Evolutionary conservation across 1,140 invertebrate species (phyloP).

Genomic region (Orussus abietinus): DNA sequence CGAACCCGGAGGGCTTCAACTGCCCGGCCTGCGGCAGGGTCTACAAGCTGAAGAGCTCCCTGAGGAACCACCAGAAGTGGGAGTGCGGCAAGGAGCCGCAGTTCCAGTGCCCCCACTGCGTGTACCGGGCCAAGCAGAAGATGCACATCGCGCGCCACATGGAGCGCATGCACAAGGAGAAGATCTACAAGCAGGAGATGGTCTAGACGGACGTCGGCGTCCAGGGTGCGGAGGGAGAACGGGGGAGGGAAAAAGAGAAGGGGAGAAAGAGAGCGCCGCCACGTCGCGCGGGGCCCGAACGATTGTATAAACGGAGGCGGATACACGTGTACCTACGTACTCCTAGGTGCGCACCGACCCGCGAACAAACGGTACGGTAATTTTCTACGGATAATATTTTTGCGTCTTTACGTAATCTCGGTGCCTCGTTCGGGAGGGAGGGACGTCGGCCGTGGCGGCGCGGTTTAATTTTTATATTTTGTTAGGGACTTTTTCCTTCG

Average conservation of each 20-base stretch:
- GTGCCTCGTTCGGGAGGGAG: no score
- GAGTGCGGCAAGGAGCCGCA: constrained; percentile 82
- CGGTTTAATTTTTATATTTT: no score
- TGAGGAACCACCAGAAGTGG: constrained; percentile 84
- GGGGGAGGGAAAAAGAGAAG: neutral
- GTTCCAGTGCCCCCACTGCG: constrained; percentile 77
- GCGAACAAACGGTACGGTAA: no score
- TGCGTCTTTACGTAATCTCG: no score
- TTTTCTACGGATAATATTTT: no score
- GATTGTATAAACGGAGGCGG: no score
- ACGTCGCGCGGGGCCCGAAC: no score
- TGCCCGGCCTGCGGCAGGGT: constrained; percentile 75
- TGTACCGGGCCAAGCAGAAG: constrained; percentile 78
- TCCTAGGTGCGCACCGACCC: no score
- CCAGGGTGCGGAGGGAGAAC: constrained; percentile 10
- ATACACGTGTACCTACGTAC: no score
- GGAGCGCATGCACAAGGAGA: constrained; percentile 81
- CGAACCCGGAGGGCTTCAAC: constrained; percentile 60
- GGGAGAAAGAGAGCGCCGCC: neutral
- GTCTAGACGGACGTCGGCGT: constrained; percentile 33
- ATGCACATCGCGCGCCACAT: constrained; percentile 83
- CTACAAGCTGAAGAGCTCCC: constrained; percentile 79
- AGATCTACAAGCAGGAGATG: constrained; percentile 55
- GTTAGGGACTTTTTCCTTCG: no score
- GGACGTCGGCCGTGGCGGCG: no score